phyloP scores from a whole-genome alignment of 2,797 vertebrate genomes.

The Cottoperca gobio region DNA sequence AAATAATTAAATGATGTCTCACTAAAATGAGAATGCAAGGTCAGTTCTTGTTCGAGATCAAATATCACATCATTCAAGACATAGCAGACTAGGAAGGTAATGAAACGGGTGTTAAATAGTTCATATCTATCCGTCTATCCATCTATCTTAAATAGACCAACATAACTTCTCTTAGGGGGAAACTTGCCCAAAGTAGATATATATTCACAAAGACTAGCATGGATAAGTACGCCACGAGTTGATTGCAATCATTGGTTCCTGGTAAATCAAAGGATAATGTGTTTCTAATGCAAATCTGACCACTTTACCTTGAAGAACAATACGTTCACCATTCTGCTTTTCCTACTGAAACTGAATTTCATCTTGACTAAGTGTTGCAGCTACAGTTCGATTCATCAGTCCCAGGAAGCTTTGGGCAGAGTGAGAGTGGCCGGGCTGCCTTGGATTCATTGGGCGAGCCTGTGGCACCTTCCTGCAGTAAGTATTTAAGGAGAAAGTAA shows the following conservation, averaged over 20 bases:
- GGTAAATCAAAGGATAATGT: constrained; percentile 24
- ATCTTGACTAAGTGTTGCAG: constrained; percentile 46
- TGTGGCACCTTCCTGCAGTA: constrained; percentile 78
- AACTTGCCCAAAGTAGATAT: background rate
- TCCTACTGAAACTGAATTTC: constrained; percentile 23
- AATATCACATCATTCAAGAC: background rate
- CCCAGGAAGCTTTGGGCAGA: constrained; percentile 68
- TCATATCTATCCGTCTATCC: too few relatives aligned
- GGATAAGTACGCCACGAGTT: constrained; percentile 13
- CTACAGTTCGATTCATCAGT: constrained; percentile 60
- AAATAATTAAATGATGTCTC: background rate
- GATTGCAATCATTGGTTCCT: constrained; percentile 26
- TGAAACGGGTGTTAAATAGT: too few relatives aligned
- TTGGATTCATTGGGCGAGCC: constrained; percentile 66
- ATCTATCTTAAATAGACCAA: background rate
- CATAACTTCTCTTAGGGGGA: background rate
- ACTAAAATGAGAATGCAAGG: too few relatives aligned
- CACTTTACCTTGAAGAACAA: constrained; percentile 5
- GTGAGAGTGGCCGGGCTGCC: constrained; percentile 50
- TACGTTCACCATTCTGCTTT: background rate
- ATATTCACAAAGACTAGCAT: constrained; percentile 12
- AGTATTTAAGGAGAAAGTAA: constrained; percentile 82
- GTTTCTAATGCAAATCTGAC: constrained; percentile 25
- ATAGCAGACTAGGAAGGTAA: background rate
- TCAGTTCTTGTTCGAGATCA: background rate